A percentile compares a stretch with the other conserved stretches of the same genome.
Conservation (phyloP, 2,797 vertebrate genomes). For the Phrynocephalus guinanensis region DNA sequence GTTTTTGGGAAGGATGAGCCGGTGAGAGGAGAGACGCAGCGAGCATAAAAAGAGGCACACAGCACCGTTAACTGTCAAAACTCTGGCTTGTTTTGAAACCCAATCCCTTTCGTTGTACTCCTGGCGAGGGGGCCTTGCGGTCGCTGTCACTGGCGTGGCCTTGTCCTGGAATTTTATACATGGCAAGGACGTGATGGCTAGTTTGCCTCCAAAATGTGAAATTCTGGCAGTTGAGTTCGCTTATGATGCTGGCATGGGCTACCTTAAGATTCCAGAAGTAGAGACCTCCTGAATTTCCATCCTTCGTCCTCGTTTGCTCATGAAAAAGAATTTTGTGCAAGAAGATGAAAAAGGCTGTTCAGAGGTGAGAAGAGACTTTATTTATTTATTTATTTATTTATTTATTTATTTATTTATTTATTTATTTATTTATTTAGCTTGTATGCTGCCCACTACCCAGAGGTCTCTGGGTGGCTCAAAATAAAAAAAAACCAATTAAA, state of each 20-base stretch:
- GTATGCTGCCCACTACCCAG: too few relatives aligned
- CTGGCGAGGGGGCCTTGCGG: neutral
- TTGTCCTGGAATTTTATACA: neutral
- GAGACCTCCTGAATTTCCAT: rapidly evolving
- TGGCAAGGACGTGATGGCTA: too few relatives aligned
- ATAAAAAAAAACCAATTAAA: too few relatives aligned
- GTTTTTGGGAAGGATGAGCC: neutral
- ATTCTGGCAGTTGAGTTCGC: neutral
- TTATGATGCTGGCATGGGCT: too few relatives aligned
- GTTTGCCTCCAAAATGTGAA: too few relatives aligned
- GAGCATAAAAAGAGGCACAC: neutral
- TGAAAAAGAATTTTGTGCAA: neutral
- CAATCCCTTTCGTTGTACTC: neutral
- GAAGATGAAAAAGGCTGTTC: neutral
- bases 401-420: too few relatives aligned
- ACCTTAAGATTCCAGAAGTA: neutral
- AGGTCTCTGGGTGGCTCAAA: too few relatives aligned
- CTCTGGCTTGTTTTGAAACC: neutral
- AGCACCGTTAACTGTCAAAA: neutral
- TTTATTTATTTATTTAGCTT: too few relatives aligned
- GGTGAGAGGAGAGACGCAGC: neutral
- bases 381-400: too few relatives aligned
- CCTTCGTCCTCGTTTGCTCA: neutral
- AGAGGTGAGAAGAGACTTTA: too few relatives aligned
- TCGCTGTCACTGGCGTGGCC: neutral